These are phyloP conservation scores for Bungarus multicinctus DNA, from an alignment of 2,113 vertebrate genomes.

Conservation along the genomic window DNA sequence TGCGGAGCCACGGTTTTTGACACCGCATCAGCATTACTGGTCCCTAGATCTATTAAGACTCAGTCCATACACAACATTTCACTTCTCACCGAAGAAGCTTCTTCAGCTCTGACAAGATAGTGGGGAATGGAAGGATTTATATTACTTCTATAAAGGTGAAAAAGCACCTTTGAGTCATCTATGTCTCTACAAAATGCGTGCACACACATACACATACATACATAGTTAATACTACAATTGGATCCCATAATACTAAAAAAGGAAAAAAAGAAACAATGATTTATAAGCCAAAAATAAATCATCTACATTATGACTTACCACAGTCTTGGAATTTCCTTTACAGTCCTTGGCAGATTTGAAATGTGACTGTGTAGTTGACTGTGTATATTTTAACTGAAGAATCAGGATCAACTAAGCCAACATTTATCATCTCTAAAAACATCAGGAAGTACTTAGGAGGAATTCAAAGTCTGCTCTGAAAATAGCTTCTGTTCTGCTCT, in stretches of 20 bases:
- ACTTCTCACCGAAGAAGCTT: too few relatives aligned
- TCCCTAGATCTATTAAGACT: too few relatives aligned
- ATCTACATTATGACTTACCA: not conserved
- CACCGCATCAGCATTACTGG: too few relatives aligned
- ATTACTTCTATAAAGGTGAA: too few relatives aligned
- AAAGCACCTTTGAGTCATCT: too few relatives aligned
- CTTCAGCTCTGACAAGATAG: too few relatives aligned
- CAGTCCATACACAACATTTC: too few relatives aligned
- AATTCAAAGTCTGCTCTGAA: slow-evolving; percentile 30
- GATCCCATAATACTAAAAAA: not conserved
- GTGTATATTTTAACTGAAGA: slow-evolving; percentile 19
- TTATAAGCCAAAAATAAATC: not conserved
- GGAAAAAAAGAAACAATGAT: not conserved
- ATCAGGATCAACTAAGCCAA: slow-evolving; percentile 20
- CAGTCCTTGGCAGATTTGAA: not conserved
- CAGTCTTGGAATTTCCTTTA: slow-evolving; percentile 16
- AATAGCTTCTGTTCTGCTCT: not conserved
- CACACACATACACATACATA: not conserved
- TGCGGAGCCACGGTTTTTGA: too few relatives aligned
- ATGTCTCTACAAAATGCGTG: not conserved
- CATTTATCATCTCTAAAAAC: slow-evolving; percentile 11
- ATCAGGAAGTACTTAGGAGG: not conserved
- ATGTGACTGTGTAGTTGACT: slow-evolving; percentile 8
- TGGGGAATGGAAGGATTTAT: too few relatives aligned
- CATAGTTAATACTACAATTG: not conserved